Evolutionary conservation across 2,888 invertebrate species (phyloP), one percentile per base, ranked within the genome.

Genomic region (Lasioglossum leucozonium): DNA sequence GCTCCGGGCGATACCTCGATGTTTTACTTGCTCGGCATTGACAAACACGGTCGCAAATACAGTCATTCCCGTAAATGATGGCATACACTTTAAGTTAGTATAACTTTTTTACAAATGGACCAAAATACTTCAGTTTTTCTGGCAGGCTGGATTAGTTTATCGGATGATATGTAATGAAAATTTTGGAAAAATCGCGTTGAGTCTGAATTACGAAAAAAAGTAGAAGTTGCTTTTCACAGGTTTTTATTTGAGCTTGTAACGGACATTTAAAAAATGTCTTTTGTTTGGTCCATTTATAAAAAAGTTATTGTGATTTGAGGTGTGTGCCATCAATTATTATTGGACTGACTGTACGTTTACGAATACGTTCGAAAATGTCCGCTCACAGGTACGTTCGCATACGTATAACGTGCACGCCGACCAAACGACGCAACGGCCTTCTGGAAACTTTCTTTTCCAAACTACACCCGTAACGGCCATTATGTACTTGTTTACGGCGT

Each of bases 381-480:
- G 40, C 10, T 47, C 47, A 47, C 47, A 47, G n/a, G 13, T 13
- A 58, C 26, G 58, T 26, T n/a, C 58, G 0, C 1, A 51, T 10
- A 51, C 51, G 3, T 3, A 22, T 3, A 51, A 51, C 26, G 58
- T 30, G 58, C 26, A 30, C 65, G 71, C 26, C 51, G 30, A 40
- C 18, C 34, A 44, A 10, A 47, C 55, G 55, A 51, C 67, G 77
- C 13, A 16, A 26, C 42, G 74, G 76, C 82, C 87, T 88, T 89
- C 78, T 87, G 77, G 65, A 72, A 88, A 89, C 78, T 89, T 89
- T 89, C 87, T 78, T 87, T 85, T 72, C 73, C 42, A 44, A 82
- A 89, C 84, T 77, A 67, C 55, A 51, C 34, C 18, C 30, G 11
- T 51, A 30, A 30, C 40, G 34, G 30, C 73, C 42, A 77, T 77